Base-by-base conservation (phyloP, 23 tunicate species). In the Pegea sp. region DNA sequence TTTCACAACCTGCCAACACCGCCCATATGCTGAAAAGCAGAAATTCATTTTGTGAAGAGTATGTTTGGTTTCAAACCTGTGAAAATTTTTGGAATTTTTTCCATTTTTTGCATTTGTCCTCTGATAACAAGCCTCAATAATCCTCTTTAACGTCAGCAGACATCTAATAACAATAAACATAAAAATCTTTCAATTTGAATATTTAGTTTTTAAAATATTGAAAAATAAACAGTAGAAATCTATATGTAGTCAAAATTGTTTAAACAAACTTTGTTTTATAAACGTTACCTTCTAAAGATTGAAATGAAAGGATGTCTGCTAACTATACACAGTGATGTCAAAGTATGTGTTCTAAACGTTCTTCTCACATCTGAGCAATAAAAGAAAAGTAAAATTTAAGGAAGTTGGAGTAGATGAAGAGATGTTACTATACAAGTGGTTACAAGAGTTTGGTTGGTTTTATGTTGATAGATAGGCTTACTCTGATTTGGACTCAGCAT, bases 301-400 rank as follows among this genome's bases (percentile, higher is more conserved):
- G 95, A 84, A 27, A 84, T 68, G 50, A 84, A 84, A 6, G 95
- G 95, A 54, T 84, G 80, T 53, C 68, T 57, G 31, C 95, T 84
- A 49, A 84, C 68, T 38, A 84, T 84, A 56, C 95, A 84, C 30
- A 84, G 72, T 11, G 95, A 72, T 2, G 95, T 84, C 25, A 84
- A 55, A 28, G 86, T 72, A 31, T 84, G 95, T 4, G 95, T 84
- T 57, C 95, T 71, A n/a, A 74, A 60, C 23, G 76, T 72, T 52
- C 71, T 57, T 33, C 44, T 38, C 11, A 16, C 46, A 38, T 16
- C 46, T 38, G 16, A 38, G 16, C 11, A 8, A 38, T 8, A 38
- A 8, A 8, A 38, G 46, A n/a, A n/a, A n/a, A n/a, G n/a, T n/a
- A n/a, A n/a, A n/a, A n/a, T n/a, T n/a, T n/a, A n/a, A n/a, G n/a